A percentile compares a stretch with the other conserved stretches of the same genome.
These are phyloP conservation scores for Rhagium mordax DNA, from an alignment of 2,888 invertebrate genomes.

Conservation along the genomic window DNA sequence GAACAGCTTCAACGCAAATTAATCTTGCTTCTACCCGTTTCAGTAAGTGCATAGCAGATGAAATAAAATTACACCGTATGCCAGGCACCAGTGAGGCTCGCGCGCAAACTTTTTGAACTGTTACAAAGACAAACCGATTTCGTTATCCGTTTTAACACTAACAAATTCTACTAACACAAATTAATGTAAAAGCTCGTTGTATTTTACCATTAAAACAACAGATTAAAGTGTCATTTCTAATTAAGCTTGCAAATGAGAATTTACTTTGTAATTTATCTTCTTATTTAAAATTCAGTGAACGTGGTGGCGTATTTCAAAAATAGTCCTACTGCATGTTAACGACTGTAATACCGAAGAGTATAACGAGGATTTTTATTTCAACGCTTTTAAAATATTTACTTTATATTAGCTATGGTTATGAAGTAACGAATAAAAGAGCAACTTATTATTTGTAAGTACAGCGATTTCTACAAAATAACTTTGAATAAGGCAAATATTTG, in stretches of 20 bases:
- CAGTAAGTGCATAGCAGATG: too few relatives aligned
- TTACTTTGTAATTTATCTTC: slow-evolving; percentile 52
- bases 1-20: too few relatives aligned
- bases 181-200: slow-evolving; percentile 42
- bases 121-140: slow-evolving; percentile 38
- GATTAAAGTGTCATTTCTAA: slow-evolving; percentile 50
- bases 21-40: too few relatives aligned
- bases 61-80: too few relatives aligned
- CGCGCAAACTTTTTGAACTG: slow-evolving; percentile 13
- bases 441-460: too few relatives aligned
- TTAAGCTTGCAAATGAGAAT: slow-evolving; percentile 50
- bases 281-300: slow-evolving; percentile 49
- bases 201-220: slow-evolving; percentile 48
- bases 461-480: too few relatives aligned
- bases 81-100: too few relatives aligned
- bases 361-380: not conserved
- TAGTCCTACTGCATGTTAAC: slow-evolving; percentile 40
- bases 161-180: slow-evolving; percentile 36
- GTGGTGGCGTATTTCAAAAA: slow-evolving; percentile 41
- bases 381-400: slow-evolving; percentile 6
- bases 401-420: not conserved
- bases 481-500: too few relatives aligned
- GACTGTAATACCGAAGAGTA: slow-evolving; percentile 5
- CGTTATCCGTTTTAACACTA: slow-evolving; percentile 31
- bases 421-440: too few relatives aligned